These are phyloP conservation scores for Petrolisthes cinctipes DNA, from an alignment of 2,888 invertebrate species.

Conservation along the genomic window DNA sequence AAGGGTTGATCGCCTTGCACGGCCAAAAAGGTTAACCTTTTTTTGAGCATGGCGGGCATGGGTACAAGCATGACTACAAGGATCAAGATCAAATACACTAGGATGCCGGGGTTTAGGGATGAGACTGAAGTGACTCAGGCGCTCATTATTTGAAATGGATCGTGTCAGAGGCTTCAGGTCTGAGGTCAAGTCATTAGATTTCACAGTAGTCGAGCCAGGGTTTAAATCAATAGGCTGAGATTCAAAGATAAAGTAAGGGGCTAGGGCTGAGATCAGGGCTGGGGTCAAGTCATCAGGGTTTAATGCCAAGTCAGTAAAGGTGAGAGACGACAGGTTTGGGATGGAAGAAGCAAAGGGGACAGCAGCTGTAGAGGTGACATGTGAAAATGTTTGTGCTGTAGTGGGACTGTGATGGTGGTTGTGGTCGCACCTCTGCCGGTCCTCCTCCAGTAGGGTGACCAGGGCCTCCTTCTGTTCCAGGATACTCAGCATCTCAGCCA, in stretches of 20 bases:
- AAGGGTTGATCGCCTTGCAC: slow-evolving; percentile 25
- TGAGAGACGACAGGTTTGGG: not conserved
- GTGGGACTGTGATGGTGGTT: not conserved
- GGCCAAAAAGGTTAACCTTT: slow-evolving; percentile 13
- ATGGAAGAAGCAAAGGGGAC: not conserved
- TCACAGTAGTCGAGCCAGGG: not conserved
- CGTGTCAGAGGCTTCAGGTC: not conserved
- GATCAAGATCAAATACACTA: slow-evolving; percentile 43
- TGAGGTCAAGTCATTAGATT: not conserved
- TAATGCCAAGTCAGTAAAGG: not conserved
- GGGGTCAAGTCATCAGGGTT: not conserved
- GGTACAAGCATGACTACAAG: slow-evolving; percentile 19
- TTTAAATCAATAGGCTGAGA: not conserved
- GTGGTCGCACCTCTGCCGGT: slow-evolving; percentile 63
- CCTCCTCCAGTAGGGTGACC: slow-evolving; percentile 63
- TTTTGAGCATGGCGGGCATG: slow-evolving; percentile 20
- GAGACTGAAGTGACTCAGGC: slow-evolving; percentile 21
- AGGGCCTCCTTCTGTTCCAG: slow-evolving; percentile 80
- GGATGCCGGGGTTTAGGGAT: not conserved
- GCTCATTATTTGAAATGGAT: slow-evolving; percentile 1
- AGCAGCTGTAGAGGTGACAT: not conserved
- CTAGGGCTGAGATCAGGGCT: not conserved
- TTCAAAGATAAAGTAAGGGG: not conserved
- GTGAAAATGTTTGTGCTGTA: not conserved
- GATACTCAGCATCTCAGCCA: slow-evolving; percentile 85